Conservation (phyloP, 2,797 vertebrate species). For the Xiphorhynchus erythropygius region DNA sequence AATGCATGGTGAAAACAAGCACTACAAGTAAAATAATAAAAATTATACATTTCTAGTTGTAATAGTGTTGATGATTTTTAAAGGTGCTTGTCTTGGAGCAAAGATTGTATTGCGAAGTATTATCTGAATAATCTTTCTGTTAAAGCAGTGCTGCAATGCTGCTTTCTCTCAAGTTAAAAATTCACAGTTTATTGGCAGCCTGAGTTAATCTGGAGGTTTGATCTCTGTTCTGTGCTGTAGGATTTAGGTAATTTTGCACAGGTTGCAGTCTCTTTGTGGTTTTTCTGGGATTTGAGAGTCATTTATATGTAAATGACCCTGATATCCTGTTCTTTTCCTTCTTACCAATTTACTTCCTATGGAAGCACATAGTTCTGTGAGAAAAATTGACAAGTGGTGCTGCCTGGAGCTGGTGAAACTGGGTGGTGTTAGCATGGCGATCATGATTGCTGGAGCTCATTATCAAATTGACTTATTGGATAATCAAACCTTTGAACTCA, state of each 20-base stretch:
- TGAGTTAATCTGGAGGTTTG: constrained; percentile 13
- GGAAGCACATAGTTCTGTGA: background rate
- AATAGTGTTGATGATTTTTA: background rate
- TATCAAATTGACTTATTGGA: background rate
- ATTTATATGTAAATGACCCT: constrained; percentile 44
- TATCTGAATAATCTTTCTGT: background rate
- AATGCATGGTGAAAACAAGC: background rate
- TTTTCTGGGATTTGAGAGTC: constrained; percentile 35
- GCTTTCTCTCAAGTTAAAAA: background rate
- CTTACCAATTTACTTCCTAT: constrained; percentile 27
- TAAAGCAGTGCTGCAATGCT: background rate
- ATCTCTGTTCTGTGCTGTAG: constrained; percentile 21
- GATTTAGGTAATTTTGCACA: constrained; percentile 29
- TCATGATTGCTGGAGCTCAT: background rate
- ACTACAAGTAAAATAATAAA: background rate
- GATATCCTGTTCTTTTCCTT: background rate
- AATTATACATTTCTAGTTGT: background rate
- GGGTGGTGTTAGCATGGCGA: background rate
- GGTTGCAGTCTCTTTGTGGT: background rate
- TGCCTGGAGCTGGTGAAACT: background rate
- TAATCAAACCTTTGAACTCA: background rate
- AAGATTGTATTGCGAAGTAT: background rate
- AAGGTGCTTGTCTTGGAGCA: background rate
- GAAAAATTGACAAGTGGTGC: background rate
- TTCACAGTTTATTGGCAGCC: background rate